Percentiles rank a stretch among this genome's conserved stretches.
Evolutionary conservation across 2,113 vertebrate species (phyloP).

Genomic region (Eupsittula cactorum): DNA sequence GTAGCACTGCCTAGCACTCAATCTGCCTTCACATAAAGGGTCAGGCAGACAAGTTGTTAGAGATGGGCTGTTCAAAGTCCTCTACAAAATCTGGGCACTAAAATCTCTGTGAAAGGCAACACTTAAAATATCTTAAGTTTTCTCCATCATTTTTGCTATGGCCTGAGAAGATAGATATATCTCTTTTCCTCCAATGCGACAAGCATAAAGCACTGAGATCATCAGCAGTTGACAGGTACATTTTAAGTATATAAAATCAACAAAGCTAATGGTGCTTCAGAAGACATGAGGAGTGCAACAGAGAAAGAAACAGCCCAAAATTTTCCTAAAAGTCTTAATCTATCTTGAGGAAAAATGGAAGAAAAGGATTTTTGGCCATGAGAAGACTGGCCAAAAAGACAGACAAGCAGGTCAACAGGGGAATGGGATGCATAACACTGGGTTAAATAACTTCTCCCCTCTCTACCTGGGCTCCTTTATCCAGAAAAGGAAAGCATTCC

Average conservation of each 20-base stretch:
- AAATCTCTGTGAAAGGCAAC: conserved; percentile 39
- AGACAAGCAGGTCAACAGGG: not conserved
- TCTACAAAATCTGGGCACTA: conserved; percentile 51
- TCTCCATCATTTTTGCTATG: not conserved
- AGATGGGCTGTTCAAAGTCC: conserved; percentile 46
- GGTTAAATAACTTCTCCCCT: not conserved
- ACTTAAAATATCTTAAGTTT: conserved; percentile 37
- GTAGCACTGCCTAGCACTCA: conserved; percentile 60
- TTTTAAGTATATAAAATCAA: not conserved
- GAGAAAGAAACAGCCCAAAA: not conserved
- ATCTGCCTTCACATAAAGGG: conserved; percentile 61
- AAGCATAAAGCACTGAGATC: not conserved
- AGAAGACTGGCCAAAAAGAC: not conserved
- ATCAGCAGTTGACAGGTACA: not conserved
- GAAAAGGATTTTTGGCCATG: not conserved
- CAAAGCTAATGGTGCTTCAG: not conserved
- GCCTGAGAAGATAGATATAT: not conserved
- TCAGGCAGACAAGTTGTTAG: conserved; percentile 62
- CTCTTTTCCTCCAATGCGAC: not conserved
- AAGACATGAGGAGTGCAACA: not conserved
- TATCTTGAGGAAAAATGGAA: not conserved
- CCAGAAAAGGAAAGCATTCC: not conserved
- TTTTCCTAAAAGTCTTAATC: not conserved
- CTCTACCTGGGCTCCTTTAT: not conserved
- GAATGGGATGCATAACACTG: not conserved